phyloP scores from a whole-genome alignment of 64 coral and sea anemone species.

The Catalaphyllia jardinei region DNA sequence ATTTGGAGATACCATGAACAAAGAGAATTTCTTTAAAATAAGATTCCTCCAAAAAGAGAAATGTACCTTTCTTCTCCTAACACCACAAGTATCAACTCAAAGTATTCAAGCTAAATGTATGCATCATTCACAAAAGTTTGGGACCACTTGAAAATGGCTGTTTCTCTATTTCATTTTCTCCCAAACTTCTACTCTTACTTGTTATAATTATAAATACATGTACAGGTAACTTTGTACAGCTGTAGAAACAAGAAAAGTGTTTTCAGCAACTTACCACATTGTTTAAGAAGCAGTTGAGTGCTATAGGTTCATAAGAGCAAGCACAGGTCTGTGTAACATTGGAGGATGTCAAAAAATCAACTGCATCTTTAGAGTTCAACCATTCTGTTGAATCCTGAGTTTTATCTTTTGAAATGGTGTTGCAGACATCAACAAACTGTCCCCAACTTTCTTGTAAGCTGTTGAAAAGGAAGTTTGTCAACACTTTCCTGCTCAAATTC shows the following conservation, averaged over 20 bases:
- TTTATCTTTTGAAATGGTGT: conserved; percentile 11
- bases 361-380: conserved; percentile 37
- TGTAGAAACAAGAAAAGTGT: not conserved
- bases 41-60: no score
- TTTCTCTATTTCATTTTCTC: not conserved
- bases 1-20: no score
- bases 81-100: no score
- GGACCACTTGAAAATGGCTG: no score
- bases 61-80: no score
- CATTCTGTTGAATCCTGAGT: conserved; percentile 4
- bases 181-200: not conserved
- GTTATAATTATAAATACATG: no score
- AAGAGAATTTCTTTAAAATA: no score
- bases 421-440: conserved; percentile 48
- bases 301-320: conserved; percentile 60
- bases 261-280: conserved; percentile 43
- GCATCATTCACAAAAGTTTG: no score
- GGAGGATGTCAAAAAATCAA: conserved; percentile 34
- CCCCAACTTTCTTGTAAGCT: conserved; percentile 64
- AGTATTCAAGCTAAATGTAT: no score
- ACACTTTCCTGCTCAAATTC: no score
- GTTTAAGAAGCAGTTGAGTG: conserved; percentile 71
- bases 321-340: conserved; percentile 29
- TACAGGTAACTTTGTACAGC: not conserved
- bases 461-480: no score